Base-by-base conservation (phyloP, 2,113 vertebrate species). In the Laticauda colubrina region DNA sequence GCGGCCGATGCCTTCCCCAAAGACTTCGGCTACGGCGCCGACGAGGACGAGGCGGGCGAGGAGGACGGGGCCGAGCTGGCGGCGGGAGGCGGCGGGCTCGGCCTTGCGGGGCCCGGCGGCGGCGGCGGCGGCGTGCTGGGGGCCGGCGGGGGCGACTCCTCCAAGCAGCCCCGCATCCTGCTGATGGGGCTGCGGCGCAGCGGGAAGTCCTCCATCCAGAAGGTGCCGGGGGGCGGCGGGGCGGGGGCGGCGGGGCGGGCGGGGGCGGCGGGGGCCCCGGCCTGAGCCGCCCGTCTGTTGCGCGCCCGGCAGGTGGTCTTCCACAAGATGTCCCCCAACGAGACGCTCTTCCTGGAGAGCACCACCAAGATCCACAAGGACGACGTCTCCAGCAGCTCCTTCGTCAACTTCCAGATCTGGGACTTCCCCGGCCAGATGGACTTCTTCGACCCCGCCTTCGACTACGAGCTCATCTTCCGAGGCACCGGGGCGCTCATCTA, bases 291-390 rank as follows among this genome's bases (percentile, higher is more conserved):
- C 87, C 2, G 15, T 54, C 39, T 53, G 92, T 87, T 96, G 96
- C n/a, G 96, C n/a, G 24, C 92, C 95, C 91, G 59, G 95, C 96
- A 99, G 99, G 99, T 99, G 96, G 99, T 99, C 89, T 99, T 99
- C 97, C 99, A 99, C 97, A 99, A 99, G 97, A 99, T 99, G 99
- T 99, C 99, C 94, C 99, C 99, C 53, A 99, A 99, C 3, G 99
- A 99, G 97, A 99, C 99, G 7, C 97, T 99, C 90, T 99, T 99
- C 95, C 97, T 99, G 97, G 99, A 99, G 97, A 99, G 99, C 97
- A 99, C 99, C 96, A 99, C 99, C 98, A 99, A 99, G 97, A 99
- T 99, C 97, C 99, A 99, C 97, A 99, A 99, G 96, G 99, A 99
- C 23, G 99, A 99, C 97, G 99, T 99, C 97, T 99, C 99, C 96